Percentiles rank a stretch among this genome's conserved stretches.
phyloP scores from a whole-genome alignment of 2,797 vertebrate species.

The Pangasius mekongensis region DNA sequence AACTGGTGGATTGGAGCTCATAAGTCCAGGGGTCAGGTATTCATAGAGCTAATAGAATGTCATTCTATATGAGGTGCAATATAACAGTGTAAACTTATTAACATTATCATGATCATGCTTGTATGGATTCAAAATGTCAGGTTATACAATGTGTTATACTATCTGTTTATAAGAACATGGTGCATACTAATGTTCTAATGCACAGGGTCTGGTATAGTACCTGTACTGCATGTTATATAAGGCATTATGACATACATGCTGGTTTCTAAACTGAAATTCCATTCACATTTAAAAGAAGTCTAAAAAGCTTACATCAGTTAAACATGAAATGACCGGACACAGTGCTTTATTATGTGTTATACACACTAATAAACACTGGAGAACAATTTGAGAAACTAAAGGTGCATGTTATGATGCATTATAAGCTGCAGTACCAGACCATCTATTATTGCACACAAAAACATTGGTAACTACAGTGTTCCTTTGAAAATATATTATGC shows the following conservation, averaged over 20 bases:
- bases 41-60: conserved; percentile 26
- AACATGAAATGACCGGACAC: neutral
- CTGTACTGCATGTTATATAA: neutral
- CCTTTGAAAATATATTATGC: neutral
- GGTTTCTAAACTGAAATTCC: neutral
- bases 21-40: conserved; percentile 21
- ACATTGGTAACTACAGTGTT: neutral
- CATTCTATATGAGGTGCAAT: conserved; percentile 3
- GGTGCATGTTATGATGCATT: neutral
- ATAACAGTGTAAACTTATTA: conserved; percentile 22
- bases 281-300: neutral
- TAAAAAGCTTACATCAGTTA: neutral
- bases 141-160: neutral
- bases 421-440: neutral
- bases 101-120: neutral
- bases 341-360: neutral
- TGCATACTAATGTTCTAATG: neutral
- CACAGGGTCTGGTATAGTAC: neutral
- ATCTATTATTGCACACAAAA: neutral
- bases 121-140: conserved; percentile 14
- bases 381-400: neutral
- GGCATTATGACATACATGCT: neutral
- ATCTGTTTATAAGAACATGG: neutral
- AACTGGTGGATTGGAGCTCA: neutral
- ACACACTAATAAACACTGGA: neutral